phyloP scores from a whole-genome alignment of 2,797 vertebrate genomes.

The Sebastes vulpes region DNA sequence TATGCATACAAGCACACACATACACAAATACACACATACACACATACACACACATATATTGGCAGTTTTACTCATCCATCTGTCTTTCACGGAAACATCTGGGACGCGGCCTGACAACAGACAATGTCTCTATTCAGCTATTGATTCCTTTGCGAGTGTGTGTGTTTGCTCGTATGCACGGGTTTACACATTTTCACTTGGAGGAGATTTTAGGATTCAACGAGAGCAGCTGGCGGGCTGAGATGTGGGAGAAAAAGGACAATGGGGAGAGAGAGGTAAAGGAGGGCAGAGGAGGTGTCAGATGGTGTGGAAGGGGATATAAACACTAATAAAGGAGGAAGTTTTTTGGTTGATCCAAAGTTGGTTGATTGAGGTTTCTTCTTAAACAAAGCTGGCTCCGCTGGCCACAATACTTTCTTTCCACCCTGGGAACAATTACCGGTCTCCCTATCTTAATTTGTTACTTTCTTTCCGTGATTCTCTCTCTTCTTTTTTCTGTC shows the following conservation, averaged over 20 bases:
- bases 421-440: constrained; percentile 26
- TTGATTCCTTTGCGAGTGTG: background rate
- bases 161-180: background rate
- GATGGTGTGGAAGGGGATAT: constrained; percentile 9
- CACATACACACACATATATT: background rate
- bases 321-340: constrained; percentile 4
- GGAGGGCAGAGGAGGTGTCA: constrained; percentile 8
- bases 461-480: background rate
- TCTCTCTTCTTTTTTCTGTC: background rate
- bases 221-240: constrained; percentile 1
- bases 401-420: constrained; percentile 14
- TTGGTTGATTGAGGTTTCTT: constrained; percentile 37
- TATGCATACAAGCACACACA: background rate
- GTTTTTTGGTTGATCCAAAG: background rate
- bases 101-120: background rate
- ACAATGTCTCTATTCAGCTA: constrained; percentile 33
- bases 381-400: background rate
- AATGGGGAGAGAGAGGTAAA: background rate
- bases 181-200: constrained; percentile 23
- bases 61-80: constrained; percentile 22
- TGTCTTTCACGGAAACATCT: constrained; percentile 41
- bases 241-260: background rate
- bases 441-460: constrained; percentile 11
- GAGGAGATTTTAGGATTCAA: constrained; percentile 1
- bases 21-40: background rate